Evolutionary conservation across 2,797 vertebrate species (phyloP), one percentile per base, ranked within the genome.

Genomic region (Hippoglossus hippoglossus): DNA sequence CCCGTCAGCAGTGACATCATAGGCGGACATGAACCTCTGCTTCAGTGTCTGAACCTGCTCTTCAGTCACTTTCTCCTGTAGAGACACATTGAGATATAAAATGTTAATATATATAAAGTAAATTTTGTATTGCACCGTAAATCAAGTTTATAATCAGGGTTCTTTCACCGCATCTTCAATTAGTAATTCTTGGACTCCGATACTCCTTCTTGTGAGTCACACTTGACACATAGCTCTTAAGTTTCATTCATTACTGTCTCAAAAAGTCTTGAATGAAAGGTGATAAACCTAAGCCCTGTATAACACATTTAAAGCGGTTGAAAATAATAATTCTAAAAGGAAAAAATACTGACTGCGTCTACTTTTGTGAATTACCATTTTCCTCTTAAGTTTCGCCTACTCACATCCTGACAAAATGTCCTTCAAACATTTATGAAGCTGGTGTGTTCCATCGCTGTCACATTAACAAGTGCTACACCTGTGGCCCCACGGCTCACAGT

Each of bases 41-140:
- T 98, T 99, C 89, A 96, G 71, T 71, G 83, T 93, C 83, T 94
- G 94, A 49, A 97, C 91, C 52, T 85, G 84, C 74, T 96, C 96
- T 62, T 96, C 94, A 11, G 95, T 94, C 83, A 94, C 83, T 25
- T 92, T 85, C 18, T 94, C 94, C 98, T 98, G 82, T 4, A 31
- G 15, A 77, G 7, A 81, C 6, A 59, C 36, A 51, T 22, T 0
- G 47, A 31, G 28, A 8, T 31, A 31, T 31, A 31, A 31, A 8
- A 5, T 31, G 7, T 8, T 1, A 31, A 31, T 8, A 31, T 7
- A 8, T 31, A 31, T 31, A 31, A 31, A 31, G 7, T 31, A 2
- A 6, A 31, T 6, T 39, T 39, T 39, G 12, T 15, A 22, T 22
- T 22, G 22, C 22, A 22, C 22, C 22, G 22, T 22, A 22, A 22